These are phyloP conservation scores for Perognathus longimembris DNA, from an alignment of 2,113 vertebrate species.

Conservation along the genomic window DNA sequence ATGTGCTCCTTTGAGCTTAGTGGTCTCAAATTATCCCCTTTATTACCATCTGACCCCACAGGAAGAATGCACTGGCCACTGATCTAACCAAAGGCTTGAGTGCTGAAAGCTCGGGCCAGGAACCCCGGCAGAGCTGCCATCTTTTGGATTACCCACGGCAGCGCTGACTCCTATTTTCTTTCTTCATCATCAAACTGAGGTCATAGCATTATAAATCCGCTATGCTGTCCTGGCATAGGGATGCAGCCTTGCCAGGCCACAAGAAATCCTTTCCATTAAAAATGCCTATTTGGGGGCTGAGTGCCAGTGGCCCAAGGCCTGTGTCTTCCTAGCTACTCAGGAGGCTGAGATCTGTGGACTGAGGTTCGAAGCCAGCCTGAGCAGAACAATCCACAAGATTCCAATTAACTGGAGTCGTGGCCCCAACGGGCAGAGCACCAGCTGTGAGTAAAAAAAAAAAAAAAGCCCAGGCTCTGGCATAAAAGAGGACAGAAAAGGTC, in stretches of 20 bases:
- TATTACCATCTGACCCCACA: not conserved
- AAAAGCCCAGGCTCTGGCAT: too few species aligned
- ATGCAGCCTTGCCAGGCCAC: conserved; percentile 6
- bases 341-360: too few species aligned
- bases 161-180: not conserved
- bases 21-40: not conserved
- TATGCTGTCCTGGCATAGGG: conserved; percentile 13
- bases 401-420: too few species aligned
- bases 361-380: too few species aligned
- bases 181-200: not conserved
- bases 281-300: too few species aligned
- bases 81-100: not conserved
- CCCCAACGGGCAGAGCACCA: too few species aligned
- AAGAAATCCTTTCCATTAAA: not conserved
- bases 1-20: not conserved
- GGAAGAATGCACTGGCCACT: not conserved
- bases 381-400: too few species aligned
- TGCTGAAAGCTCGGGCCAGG: not conserved
- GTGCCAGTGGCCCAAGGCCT: too few species aligned
- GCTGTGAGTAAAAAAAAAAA: too few species aligned
- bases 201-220: not conserved
- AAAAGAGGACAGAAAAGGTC: not conserved
- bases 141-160: not conserved
- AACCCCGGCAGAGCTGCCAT: not conserved
- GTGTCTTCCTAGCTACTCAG: too few species aligned